These are phyloP conservation scores for Tor tambroides DNA, from an alignment of 2,113 vertebrate species.

Conservation along the genomic window DNA sequence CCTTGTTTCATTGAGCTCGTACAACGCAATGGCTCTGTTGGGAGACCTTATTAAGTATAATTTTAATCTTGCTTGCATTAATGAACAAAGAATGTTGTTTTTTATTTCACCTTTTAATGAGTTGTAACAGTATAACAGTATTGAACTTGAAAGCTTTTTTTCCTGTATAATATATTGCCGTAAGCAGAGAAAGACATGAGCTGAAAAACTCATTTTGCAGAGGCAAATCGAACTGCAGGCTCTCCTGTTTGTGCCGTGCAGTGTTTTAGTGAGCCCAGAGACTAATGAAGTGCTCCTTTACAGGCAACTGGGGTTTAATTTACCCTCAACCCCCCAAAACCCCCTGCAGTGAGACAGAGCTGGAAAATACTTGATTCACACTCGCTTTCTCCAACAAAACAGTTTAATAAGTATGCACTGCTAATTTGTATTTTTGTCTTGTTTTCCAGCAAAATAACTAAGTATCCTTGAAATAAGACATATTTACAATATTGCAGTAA, in stretches of 20 bases:
- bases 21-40: neutral
- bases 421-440: neutral
- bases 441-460: neutral
- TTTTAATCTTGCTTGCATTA: slow-evolving; percentile 61
- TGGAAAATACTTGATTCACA: slow-evolving; percentile 52
- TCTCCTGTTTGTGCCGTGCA: slow-evolving; percentile 32
- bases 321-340: slow-evolving; percentile 56
- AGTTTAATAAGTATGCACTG: neutral
- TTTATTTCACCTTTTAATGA: slow-evolving; percentile 61
- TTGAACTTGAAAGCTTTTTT: slow-evolving; percentile 53
- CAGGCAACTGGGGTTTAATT: slow-evolving; percentile 61
- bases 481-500: neutral
- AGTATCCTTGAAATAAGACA: neutral
- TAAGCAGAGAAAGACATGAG: slow-evolving; percentile 1
- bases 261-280: slow-evolving; percentile 64
- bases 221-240: slow-evolving; percentile 3
- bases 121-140: slow-evolving; percentile 65
- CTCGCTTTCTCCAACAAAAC: slow-evolving; percentile 10
- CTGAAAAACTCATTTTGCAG: slow-evolving; percentile 24
- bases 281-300: slow-evolving; percentile 71
- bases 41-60: slow-evolving; percentile 35
- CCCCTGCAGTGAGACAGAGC: slow-evolving; percentile 6
- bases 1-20: slow-evolving; percentile 3
- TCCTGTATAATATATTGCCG: slow-evolving; percentile 57
- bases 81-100: slow-evolving; percentile 63